Percentiles rank a stretch among this genome's conserved stretches.
These are phyloP conservation scores for Anticlea derivata DNA, from an alignment of 2,888 invertebrate genomes.

Conservation along the genomic window DNA sequence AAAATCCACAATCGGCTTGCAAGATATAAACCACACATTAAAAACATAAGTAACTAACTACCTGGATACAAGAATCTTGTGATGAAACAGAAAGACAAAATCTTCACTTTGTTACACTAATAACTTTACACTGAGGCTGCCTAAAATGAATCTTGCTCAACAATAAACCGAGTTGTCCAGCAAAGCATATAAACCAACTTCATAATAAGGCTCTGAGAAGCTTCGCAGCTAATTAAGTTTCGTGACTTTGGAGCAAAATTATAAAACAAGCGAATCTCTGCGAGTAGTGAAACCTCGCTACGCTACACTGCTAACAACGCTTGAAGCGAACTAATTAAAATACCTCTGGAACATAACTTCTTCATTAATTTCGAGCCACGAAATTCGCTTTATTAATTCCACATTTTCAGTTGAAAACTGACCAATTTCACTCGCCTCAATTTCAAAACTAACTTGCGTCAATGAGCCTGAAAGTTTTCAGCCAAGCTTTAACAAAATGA, in stretches of 20 bases:
- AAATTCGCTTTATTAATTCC: conserved; percentile 15
- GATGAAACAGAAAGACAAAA: no score
- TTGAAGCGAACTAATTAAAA: conserved; percentile 36
- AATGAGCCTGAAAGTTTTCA: conserved; percentile 3
- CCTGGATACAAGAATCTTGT: no score
- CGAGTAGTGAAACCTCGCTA: conserved; percentile 25
- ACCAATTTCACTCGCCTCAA: conserved; percentile 16
- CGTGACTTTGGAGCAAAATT: conserved; percentile 31
- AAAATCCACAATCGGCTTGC: no score
- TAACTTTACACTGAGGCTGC: not conserved
- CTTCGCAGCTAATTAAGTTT: conserved; percentile 37
- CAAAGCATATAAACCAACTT: conserved; percentile 20
- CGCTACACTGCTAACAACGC: conserved; percentile 20
- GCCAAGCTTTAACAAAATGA: conserved; percentile 4
- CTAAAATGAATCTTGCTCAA: conserved; percentile 10
- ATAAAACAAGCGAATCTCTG: conserved; percentile 31
- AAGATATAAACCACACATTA: no score
- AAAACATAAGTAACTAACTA: no score
- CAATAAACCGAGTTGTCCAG: conserved; percentile 1
- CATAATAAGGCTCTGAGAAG: conserved; percentile 11
- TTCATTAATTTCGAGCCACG: conserved; percentile 22
- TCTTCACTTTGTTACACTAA: no score
- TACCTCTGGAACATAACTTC: conserved; percentile 32
- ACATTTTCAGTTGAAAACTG: conserved; percentile 14
- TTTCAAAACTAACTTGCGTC: conserved; percentile 15